These are phyloP conservation scores for Himalopsyche tibetana DNA, from an alignment of 2,888 invertebrate species.

Conservation along the genomic window DNA sequence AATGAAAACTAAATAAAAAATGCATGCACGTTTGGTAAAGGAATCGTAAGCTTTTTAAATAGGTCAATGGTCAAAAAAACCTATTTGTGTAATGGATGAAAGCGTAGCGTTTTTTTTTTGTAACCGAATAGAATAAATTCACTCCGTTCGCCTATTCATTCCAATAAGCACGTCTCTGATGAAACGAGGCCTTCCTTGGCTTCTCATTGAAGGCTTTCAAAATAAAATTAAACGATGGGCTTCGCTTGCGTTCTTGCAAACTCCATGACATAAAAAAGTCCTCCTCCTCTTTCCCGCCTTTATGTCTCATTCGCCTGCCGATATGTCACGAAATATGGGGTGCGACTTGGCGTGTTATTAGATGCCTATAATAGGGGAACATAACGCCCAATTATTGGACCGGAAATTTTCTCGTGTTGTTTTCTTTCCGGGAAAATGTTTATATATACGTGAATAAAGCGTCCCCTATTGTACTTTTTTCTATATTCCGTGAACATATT, in stretches of 20 bases:
- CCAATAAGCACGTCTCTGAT: slow-evolving; percentile 2
- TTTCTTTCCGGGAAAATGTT: not conserved
- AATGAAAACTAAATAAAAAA: too few species aligned
- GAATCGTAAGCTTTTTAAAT: too few species aligned
- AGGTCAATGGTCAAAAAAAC: too few species aligned
- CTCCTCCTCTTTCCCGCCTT: not conserved
- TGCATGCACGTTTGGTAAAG: too few species aligned
- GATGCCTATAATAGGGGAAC: slow-evolving; percentile 26
- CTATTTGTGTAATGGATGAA: too few species aligned
- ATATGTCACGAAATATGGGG: slow-evolving; percentile 34
- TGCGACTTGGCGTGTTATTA: slow-evolving; percentile 34
- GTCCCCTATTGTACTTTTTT: not conserved
- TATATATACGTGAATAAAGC: not conserved
- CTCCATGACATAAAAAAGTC: slow-evolving; percentile 2
- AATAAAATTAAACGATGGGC: slow-evolving; percentile 30
- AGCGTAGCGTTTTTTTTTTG: not conserved
- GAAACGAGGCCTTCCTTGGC: slow-evolving; percentile 21
- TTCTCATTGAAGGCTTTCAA: slow-evolving; percentile 26
- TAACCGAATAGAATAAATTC: not conserved
- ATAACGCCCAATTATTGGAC: slow-evolving; percentile 26
- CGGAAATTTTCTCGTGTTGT: slow-evolving; percentile 19
- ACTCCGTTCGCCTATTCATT: not conserved
- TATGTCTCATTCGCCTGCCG: slow-evolving; percentile 30
- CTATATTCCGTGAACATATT: not conserved
- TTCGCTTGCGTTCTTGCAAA: slow-evolving; percentile 30